Percentiles rank a stretch among this genome's conserved stretches.
phyloP scores from a whole-genome alignment of 2,797 vertebrate species.

The Danio jaintianensis region DNA sequence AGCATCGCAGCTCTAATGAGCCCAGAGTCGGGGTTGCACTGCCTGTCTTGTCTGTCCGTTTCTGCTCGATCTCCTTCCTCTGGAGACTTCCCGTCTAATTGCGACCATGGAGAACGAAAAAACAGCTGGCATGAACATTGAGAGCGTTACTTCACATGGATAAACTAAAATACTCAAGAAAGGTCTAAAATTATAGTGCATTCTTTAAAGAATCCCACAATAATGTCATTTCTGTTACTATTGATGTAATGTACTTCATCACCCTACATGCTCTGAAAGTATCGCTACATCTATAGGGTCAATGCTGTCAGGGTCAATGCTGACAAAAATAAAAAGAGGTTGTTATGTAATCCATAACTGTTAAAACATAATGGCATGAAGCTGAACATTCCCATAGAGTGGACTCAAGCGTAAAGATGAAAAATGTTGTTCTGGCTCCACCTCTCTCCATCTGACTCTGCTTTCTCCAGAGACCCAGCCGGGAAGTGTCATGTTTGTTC shows the following conservation, averaged over 20 bases:
- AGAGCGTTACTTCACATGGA: conserved; percentile 20
- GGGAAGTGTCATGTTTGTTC: conserved; percentile 84
- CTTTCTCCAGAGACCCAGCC: conserved; percentile 70
- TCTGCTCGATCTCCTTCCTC: conserved; percentile 45
- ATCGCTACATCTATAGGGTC: not conserved
- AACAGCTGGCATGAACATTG: conserved; percentile 48
- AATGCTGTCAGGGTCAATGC: not conserved
- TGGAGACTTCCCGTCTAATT: conserved; percentile 61
- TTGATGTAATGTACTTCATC: not conserved
- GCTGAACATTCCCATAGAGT: conserved; percentile 6
- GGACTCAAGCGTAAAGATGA: conserved; percentile 6
- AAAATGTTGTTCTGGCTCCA: conserved; percentile 18
- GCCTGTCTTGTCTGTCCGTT: conserved; percentile 36
- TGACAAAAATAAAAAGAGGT: not conserved
- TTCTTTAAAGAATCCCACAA: not conserved
- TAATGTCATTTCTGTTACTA: not conserved
- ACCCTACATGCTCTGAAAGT: not conserved
- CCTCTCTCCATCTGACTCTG: conserved; percentile 22
- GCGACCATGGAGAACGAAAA: conserved; percentile 55
- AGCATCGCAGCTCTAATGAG: conserved; percentile 45
- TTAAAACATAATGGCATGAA: not conserved
- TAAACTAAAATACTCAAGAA: not conserved
- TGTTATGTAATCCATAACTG: not conserved
- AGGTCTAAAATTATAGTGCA: not conserved
- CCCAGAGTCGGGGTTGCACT: conserved; percentile 31